Conservation (phyloP, 2,888 invertebrate genomes). For the Drosophila monieri region DNA sequence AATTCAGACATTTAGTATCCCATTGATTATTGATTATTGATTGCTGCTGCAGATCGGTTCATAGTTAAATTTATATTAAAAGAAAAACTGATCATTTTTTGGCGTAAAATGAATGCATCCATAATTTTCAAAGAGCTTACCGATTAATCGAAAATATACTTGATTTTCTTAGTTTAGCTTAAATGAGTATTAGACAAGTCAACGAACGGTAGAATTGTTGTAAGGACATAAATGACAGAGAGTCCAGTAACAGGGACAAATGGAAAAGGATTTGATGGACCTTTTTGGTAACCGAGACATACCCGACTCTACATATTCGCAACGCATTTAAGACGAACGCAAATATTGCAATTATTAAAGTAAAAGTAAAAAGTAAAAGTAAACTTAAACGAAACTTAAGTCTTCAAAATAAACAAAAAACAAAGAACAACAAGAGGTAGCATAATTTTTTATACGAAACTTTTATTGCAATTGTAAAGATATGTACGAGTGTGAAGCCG, state of each 20-base stretch:
- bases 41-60: constrained; percentile 56
- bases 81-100: constrained; percentile 4
- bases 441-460: constrained; percentile 77
- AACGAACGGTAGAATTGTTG: constrained; percentile 51
- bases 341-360: constrained; percentile 55
- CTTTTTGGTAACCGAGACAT: constrained; percentile 61
- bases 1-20: constrained; percentile 42
- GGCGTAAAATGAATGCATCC: constrained; percentile 27
- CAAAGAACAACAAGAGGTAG: constrained; percentile 53
- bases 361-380: too few relatives aligned
- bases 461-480: constrained; percentile 74
- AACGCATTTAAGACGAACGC: constrained; percentile 67
- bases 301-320: constrained; percentile 77
- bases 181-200: constrained; percentile 55
- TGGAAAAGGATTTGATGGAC: constrained; percentile 50
- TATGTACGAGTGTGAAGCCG: constrained; percentile 22
- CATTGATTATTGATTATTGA: constrained; percentile 21
- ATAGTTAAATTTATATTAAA: constrained; percentile 56
- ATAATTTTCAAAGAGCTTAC: constrained; percentile 47
- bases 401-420: constrained; percentile 48
- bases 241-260: constrained; percentile 4
- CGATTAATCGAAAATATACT: constrained; percentile 53
- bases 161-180: constrained; percentile 63
- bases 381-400: constrained; percentile 58
- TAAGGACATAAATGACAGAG: constrained; percentile 32